Base-by-base conservation (phyloP, 37 sponge, comb jelly and placozoan genomes). In the Bolinopsis microptera region DNA sequence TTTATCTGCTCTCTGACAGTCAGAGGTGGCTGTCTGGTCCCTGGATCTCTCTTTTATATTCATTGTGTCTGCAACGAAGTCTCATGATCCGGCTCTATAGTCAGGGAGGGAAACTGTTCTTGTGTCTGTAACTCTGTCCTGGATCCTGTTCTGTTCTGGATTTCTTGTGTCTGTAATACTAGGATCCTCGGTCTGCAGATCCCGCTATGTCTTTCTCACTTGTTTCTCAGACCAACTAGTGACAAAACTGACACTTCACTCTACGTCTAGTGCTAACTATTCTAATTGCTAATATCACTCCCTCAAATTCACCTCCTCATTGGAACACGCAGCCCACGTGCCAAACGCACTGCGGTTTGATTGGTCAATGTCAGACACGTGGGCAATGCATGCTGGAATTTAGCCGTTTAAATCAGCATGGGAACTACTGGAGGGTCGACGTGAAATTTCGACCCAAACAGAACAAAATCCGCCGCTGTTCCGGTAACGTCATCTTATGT, bases 281-380 rank as follows among this genome's bases (percentile, higher is more conserved):
- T 48, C 61, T 48, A 48, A 48, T 48, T 48, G 61, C 61, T 48
- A 18, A 48, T 48, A 48, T 48, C 61, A 48, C 61, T 48, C 61
- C 9, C 61, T 48, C 61, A 48, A 48, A 18, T 13, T 13, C 13
- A 13, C 9, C 61, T 48, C 13, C 61, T 13, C 13, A 48, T 48
- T 48, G 13, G 61, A 5, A 18, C 61, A 48, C 61, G 61, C 13
- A 5, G 5, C 9, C 13, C 61, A 48, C 61, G 9, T 48, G 61
- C 5, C 13, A 5, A 48, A 13, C 5, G 61, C 13, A 18, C 61
- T 48, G 61, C 61, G 61, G 61, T 48, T 48, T 48, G 61, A 5
- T 77, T 77, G 80, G 80, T 9, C 21, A 32, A 18, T 28, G 33
- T 35, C 13, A 77, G 80, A 34, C 80, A 77, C 80, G 36, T 77